These are phyloP conservation scores for Numida meleagris DNA, from an alignment of 2,113 vertebrate genomes.

Conservation along the genomic window DNA sequence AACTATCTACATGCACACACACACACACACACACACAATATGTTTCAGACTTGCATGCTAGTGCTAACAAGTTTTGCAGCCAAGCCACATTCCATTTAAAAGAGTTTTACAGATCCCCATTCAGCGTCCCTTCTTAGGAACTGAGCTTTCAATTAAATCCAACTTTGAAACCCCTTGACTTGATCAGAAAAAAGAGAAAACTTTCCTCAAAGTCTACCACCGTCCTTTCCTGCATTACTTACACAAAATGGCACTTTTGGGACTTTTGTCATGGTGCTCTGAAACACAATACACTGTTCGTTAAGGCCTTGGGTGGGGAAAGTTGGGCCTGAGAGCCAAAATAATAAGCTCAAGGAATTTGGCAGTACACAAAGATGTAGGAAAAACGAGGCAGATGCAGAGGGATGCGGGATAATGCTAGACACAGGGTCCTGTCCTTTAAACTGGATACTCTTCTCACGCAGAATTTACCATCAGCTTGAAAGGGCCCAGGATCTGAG, in stretches of 20 bases:
- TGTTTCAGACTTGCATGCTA: neutral
- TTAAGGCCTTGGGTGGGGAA: neutral
- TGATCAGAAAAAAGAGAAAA: neutral
- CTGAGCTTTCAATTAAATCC: neutral
- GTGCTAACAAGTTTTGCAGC: conserved; percentile 43
- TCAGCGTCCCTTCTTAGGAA: neutral
- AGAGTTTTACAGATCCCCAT: neutral
- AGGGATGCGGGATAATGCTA: neutral
- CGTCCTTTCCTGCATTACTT: neutral
- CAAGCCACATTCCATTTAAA: conserved; percentile 44
- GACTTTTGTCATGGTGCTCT: neutral
- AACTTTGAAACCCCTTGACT: neutral
- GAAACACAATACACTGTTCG: neutral
- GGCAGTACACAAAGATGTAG: neutral
- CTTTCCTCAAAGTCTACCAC: neutral
- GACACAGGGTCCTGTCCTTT: neutral
- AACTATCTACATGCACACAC: neutral
- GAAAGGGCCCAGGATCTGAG: neutral
- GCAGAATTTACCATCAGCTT: neutral
- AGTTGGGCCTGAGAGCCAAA: neutral
- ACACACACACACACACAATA: neutral
- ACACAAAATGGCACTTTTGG: neutral
- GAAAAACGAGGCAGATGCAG: neutral
- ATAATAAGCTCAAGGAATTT: neutral
- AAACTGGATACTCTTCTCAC: neutral